Base-by-base conservation (phyloP, 2,113 vertebrate genomes). In the Octodon degus region DNA sequence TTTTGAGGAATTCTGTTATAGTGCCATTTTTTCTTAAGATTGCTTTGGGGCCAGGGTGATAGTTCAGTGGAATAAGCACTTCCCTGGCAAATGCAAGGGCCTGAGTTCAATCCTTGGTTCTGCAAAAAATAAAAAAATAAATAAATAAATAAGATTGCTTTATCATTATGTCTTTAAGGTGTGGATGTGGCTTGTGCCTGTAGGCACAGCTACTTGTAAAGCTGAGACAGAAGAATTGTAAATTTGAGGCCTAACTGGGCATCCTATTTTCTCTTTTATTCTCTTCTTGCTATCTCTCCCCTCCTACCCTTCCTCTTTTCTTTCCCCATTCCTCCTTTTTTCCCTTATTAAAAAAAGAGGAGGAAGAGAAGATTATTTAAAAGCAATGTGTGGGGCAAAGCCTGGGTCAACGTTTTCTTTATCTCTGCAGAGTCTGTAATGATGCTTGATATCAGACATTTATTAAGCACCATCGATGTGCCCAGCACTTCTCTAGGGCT, bases 141-240 rank as follows among this genome's bases (percentile, higher is more conserved):
- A 43, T 43, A 43, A 43, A 43, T 43, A 43, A 43, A 43, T 43
- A 43, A 4, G 65, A 93, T 95, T 82, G 86, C 47, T 82, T 92
- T 88, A 25, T 77, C 86, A 90, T 94, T 82, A 67, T 93, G 90
- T 91, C 72, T 84, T 94, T 47, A 83, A 86, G 27, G 11, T 79
- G 43, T 47, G 30, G 76, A 47, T 12, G 24, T 77, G 20, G 24
- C 43, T 30, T 24, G 13, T 47, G 12, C 11, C 74, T 47, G 25
- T 47, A 77, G 47, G 43, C 74, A 25, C 11, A 30, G 13, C 25
- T 77, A 30, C 40, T 77, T 20, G 19, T 12, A 47, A 77, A 12
- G 40, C 40, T 47, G 74, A 77, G 40, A 20, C 74, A 50, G 76
- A 27, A 47, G 24, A 43, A 77, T 47, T 47, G 40, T 47, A 77